These are phyloP conservation scores for Nineta flava DNA, from an alignment of 2,888 invertebrate species.

Conservation along the genomic window DNA sequence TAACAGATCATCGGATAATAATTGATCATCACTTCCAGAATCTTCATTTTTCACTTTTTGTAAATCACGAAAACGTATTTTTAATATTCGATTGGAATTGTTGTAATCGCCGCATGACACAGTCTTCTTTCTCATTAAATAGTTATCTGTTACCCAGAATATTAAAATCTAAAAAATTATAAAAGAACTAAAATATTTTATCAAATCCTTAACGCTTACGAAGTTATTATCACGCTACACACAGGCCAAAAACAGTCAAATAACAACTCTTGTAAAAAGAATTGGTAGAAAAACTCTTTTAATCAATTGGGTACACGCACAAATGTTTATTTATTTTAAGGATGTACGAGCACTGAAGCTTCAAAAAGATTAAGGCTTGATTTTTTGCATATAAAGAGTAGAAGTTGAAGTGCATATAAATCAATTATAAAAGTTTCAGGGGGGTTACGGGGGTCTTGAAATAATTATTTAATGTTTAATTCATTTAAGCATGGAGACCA, in stretches of 20 bases:
- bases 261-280: neutral
- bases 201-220: neutral
- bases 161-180: conserved; percentile 50
- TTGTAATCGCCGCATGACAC: conserved; percentile 13
- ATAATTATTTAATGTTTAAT: no score
- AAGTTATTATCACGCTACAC: no score
- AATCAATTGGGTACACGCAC: no score
- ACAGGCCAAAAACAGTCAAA: no score
- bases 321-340: no score
- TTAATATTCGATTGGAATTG: conserved; percentile 26
- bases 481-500: no score
- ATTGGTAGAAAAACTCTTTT: neutral
- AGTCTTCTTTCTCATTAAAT: conserved; percentile 49
- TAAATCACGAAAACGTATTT: conserved; percentile 41
- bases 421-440: no score
- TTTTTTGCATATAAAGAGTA: no score
- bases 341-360: no score
- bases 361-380: no score
- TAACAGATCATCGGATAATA: conserved; percentile 45
- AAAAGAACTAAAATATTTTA: conserved; percentile 11
- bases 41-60: conserved; percentile 35
- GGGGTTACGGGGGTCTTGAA: no score
- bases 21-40: conserved; percentile 43
- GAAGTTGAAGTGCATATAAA: no score
- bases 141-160: conserved; percentile 78